These are phyloP conservation scores for Fregata magnificens DNA, from an alignment of 2,113 vertebrate genomes.

Conservation along the genomic window DNA sequence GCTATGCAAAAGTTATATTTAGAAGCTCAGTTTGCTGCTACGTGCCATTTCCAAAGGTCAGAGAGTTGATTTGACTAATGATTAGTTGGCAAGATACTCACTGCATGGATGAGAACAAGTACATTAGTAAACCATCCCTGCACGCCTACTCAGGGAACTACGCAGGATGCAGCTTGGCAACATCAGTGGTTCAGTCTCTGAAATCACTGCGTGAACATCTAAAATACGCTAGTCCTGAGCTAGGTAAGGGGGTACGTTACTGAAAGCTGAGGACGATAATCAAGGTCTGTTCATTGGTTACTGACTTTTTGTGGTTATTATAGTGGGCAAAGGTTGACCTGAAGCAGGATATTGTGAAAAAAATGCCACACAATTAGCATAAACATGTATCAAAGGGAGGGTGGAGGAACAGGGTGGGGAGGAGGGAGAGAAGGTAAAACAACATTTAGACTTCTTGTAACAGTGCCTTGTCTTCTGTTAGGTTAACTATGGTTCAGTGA, in stretches of 20 bases:
- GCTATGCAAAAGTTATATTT: background rate
- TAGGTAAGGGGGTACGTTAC: background rate
- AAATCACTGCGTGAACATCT: background rate
- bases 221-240: background rate
- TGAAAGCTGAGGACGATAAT: background rate
- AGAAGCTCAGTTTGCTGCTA: constrained; percentile 4
- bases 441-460: constrained; percentile 33
- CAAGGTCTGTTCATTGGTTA: background rate
- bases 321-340: constrained; percentile 1
- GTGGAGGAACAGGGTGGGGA: background rate
- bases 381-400: constrained; percentile 6
- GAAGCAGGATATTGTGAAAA: background rate
- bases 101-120: background rate
- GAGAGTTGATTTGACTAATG: constrained; percentile 25
- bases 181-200: background rate
- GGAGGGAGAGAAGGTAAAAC: background rate
- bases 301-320: background rate
- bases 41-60: constrained; percentile 23
- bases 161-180: background rate
- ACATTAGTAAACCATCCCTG: background rate
- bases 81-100: constrained; percentile 27
- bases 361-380: constrained; percentile 17
- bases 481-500: constrained; percentile 53
- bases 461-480: constrained; percentile 45
- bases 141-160: background rate